These are phyloP conservation scores for Portevinia maculata DNA, from an alignment of 2,888 invertebrate species.

Conservation along the genomic window DNA sequence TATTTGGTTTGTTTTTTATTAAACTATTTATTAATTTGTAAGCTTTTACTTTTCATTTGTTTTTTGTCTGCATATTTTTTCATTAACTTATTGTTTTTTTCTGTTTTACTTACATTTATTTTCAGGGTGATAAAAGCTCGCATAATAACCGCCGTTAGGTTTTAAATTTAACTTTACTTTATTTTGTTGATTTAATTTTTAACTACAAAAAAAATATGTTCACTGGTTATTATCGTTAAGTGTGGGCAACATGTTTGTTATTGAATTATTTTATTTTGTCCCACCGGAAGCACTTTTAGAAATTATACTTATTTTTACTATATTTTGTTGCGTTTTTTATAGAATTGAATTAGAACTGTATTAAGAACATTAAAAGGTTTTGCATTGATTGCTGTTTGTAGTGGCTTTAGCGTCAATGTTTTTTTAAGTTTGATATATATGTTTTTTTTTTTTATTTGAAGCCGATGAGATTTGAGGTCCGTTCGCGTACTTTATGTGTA, in stretches of 20 bases:
- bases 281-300: constrained; percentile 28
- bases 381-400: constrained; percentile 3
- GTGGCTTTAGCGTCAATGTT: background rate
- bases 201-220: constrained; percentile 20
- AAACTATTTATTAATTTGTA: constrained; percentile 5
- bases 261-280: constrained; percentile 42
- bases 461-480: constrained; percentile 6
- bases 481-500: too few species aligned
- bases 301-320: constrained; percentile 1
- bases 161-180: constrained; percentile 38
- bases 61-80: constrained; percentile 57
- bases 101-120: constrained; percentile 56
- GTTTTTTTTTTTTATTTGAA: background rate
- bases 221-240: constrained; percentile 43
- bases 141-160: constrained; percentile 40
- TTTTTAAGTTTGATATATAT: background rate
- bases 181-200: constrained; percentile 49
- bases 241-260: constrained; percentile 40
- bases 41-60: constrained; percentile 35
- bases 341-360: background rate
- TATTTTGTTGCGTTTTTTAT: constrained; percentile 12
- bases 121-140: constrained; percentile 58
- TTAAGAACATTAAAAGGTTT: background rate
- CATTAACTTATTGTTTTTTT: constrained; percentile 69
- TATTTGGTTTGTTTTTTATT: constrained; percentile 13